Evolutionary conservation across 2,888 invertebrate genomes (phyloP).

Genomic region (Amphiduros pacificus): DNA sequence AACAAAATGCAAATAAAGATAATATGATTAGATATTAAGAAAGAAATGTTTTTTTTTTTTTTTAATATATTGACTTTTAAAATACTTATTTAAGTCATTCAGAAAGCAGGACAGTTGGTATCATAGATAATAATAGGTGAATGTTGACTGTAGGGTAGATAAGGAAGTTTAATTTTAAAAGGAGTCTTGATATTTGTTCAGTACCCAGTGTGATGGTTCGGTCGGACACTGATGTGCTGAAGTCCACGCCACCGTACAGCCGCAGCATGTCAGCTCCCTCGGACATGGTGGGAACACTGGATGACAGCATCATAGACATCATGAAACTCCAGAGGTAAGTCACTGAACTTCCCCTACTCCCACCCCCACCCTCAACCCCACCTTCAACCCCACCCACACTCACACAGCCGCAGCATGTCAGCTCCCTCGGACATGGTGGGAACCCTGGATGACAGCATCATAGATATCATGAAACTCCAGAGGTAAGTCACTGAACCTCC

Average conservation of each 20-base stretch:
- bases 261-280: conserved; percentile 53
- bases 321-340: conserved; percentile 41
- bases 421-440: conserved; percentile 47
- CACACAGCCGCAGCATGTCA: conserved; percentile 48
- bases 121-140: no score
- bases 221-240: conserved; percentile 52
- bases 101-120: no score
- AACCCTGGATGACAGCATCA: conserved; percentile 43
- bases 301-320: conserved; percentile 48
- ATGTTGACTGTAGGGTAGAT: no score
- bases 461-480: conserved; percentile 44
- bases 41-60: no score
- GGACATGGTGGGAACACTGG: conserved; percentile 40
- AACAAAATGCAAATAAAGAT: no score
- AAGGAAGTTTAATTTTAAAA: no score
- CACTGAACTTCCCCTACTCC: not conserved
- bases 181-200: no score
- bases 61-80: no score
- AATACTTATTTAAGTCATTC: no score
- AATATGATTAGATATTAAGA: no score
- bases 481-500: conserved; percentile 36
- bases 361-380: no score
- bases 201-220: conserved; percentile 42
- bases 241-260: conserved; percentile 35
- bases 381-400: no score